These are phyloP conservation scores for Dione juno DNA, from an alignment of 2,888 invertebrate species.

Conservation along the genomic window DNA sequence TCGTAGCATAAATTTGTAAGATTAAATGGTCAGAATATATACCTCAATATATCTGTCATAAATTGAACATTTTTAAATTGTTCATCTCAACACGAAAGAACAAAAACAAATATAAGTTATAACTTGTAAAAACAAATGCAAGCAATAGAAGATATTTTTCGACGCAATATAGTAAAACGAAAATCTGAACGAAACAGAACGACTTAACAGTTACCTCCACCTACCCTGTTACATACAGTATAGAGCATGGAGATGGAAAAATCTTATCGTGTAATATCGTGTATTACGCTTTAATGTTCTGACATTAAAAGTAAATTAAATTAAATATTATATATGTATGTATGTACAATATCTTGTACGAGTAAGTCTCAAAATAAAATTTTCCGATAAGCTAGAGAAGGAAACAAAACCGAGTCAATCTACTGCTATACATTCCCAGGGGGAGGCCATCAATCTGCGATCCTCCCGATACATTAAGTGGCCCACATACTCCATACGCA, in stretches of 20 bases:
- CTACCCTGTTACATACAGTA: too few species aligned
- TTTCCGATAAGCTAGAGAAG: slow-evolving; percentile 38
- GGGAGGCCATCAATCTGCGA: slow-evolving; percentile 72
- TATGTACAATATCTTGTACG: slow-evolving; percentile 3
- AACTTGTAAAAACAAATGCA: too few species aligned
- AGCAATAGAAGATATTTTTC: too few species aligned
- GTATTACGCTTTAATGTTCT: too few species aligned
- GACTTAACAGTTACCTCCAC: too few species aligned
- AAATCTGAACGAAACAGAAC: too few species aligned
- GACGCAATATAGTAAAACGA: too few species aligned
- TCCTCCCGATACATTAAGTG: slow-evolving; percentile 72
- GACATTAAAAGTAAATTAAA: neutral
- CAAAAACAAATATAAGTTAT: too few species aligned
- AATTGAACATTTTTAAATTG: neutral
- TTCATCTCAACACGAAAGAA: neutral
- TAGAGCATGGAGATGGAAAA: too few species aligned
- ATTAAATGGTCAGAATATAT: neutral
- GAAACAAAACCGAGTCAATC: slow-evolving; percentile 60
- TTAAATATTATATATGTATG: neutral
- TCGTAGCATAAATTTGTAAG: neutral
- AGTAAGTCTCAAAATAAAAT: slow-evolving; percentile 34
- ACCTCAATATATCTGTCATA: too few species aligned
- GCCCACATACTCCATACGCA: slow-evolving; percentile 70
- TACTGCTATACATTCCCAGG: slow-evolving; percentile 56
- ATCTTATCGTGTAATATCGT: too few species aligned